These are phyloP conservation scores for Lutraria rhynchaena DNA, from an alignment of 1,140 invertebrate species.

Conservation along the genomic window DNA sequence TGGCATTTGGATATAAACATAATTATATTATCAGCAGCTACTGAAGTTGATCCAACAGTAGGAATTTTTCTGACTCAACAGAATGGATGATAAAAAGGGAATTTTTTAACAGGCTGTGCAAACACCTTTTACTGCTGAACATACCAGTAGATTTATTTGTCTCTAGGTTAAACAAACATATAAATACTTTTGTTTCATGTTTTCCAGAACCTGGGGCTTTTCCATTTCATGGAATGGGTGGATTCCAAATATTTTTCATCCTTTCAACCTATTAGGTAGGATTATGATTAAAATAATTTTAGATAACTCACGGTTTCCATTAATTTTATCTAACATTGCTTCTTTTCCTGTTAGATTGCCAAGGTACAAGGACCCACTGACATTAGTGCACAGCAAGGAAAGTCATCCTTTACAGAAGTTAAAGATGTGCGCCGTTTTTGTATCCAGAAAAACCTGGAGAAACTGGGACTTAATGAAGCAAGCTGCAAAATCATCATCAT, in stretches of 20 bases:
- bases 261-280: constrained; percentile 4
- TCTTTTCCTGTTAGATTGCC: constrained; percentile 47
- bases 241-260: constrained; percentile 45
- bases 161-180: too few species aligned
- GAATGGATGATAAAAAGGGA: constrained; percentile 40
- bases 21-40: constrained; percentile 40
- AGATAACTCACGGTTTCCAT: too few species aligned
- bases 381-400: background rate
- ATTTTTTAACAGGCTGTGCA: constrained; percentile 39
- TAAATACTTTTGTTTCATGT: constrained; percentile 50
- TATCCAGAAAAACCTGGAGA: too few species aligned
- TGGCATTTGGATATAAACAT: constrained; percentile 54
- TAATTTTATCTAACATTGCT: too few species aligned
- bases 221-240: constrained; percentile 12
- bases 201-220: constrained; percentile 51
- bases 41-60: constrained; percentile 53
- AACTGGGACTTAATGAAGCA: too few species aligned
- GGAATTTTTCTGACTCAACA: constrained; percentile 41
- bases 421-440: background rate
- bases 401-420: background rate
- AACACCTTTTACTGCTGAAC: constrained; percentile 10
- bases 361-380: constrained; percentile 37
- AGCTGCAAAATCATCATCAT: too few species aligned
- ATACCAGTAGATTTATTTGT: constrained; percentile 57
- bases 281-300: constrained; percentile 16